These are phyloP conservation scores for Trilocha varians DNA, from an alignment of 2,888 invertebrate genomes.

Conservation along the genomic window DNA sequence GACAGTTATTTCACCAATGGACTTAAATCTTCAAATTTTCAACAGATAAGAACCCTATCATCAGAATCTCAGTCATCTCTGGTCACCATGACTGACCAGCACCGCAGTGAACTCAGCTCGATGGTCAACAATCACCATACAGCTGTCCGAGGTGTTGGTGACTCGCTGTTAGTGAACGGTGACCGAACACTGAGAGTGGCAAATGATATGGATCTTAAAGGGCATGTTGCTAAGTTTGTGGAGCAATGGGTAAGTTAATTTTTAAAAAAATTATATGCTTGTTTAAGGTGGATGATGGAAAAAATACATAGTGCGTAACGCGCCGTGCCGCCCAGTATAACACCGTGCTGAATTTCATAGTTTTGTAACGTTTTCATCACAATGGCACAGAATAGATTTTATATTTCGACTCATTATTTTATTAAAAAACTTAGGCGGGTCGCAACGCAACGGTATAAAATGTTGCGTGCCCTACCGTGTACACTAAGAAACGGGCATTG, in stretches of 20 bases:
- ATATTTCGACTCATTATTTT: no score
- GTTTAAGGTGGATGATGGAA: no score
- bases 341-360: no score
- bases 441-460: no score
- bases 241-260: constrained; percentile 36
- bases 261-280: no score
- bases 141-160: constrained; percentile 1
- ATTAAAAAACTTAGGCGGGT: no score
- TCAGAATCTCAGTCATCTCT: constrained; percentile 14
- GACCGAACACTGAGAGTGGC: neutral
- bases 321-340: no score
- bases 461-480: no score
- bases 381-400: no score
- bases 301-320: no score
- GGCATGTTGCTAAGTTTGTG: constrained; percentile 22
- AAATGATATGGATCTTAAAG: constrained; percentile 13
- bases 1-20: neutral
- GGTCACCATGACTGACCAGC: neutral
- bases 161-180: constrained; percentile 14
- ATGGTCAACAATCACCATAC: constrained; percentile 8
- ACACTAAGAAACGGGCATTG: no score
- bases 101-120: constrained; percentile 8
- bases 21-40: neutral
- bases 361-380: no score
- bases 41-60: constrained; percentile 24